Base-by-base conservation (phyloP, 2,113 vertebrate genomes). In the Circaetus cinerascens region DNA sequence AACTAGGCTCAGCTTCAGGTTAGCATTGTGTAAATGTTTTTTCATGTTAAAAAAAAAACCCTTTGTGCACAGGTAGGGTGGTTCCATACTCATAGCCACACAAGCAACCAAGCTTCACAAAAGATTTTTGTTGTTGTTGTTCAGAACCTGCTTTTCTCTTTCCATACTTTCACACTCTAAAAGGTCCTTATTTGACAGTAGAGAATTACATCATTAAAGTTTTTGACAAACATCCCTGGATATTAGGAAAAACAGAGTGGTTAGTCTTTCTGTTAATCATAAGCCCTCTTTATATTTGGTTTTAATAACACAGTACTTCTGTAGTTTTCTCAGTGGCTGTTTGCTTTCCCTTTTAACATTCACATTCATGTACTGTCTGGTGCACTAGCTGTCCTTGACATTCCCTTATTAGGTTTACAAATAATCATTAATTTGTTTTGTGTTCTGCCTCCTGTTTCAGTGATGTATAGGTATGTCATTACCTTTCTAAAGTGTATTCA, bases 391-490 rank as follows among this genome's bases (percentile, higher is more conserved):
- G 93, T 94, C 95, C 97, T 97, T 97, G 97, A 90, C 90, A 91
- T 94, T 95, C 90, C 86, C 82, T 94, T 96, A 94, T 95, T 95
- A 96, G 89, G 63, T 97, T 97, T 97, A 97, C 94, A 97, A 97
- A 97, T 97, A 97, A 95, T 96, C 97, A 96, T 97, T 97, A 97
- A 96, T 97, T 97, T 97, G 85, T 90, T 93, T 59, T 77, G 88
- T 94, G 97, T 80, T 93, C 96, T 97, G 94, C 89, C 91, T 95
- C 96, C 93, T 93, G 81, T 96, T 98, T 95, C 92, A 83, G 82
- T 97, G 94, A 97, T 97, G 88, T 94, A 97, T 97, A 97, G 96
- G 80, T 91, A 93, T 93, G 96, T 19, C 95, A 94, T 93, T 96
- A 93, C 86, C 64, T 95, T 96, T 81, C 95, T 80, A 84, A 92